Base-by-base conservation (phyloP, 23 tunicate genomes). In the Corella eumyota region DNA sequence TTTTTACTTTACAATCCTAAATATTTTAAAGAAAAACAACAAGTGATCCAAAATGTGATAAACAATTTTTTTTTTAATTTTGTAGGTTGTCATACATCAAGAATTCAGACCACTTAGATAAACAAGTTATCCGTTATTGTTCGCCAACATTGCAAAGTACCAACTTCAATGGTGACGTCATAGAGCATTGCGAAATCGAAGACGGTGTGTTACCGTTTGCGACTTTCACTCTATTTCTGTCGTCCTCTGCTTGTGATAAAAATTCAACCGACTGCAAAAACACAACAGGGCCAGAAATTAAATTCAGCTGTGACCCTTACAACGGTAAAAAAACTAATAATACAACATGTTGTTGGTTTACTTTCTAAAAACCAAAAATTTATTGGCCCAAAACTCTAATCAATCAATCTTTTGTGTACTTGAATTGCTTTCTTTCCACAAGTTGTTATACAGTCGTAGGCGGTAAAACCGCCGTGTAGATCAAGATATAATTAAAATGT, bases 101-200 rank as follows among this genome's bases (percentile, higher is more conserved):
- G 22, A 6, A 51, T 19, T 51, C 57, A 6, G 57, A 51, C 57
- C 57, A 25, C 6, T n/a, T 51, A 6, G 11, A 25, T 6, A 6
- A n/a, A 25, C 20, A 51, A 51, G 22, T 6, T 7, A n/a, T 51
- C 22, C 57, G 23, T 19, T n/a, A 51, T 19, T 51, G 57, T 19
- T 25, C 20, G 57, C 57, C 57, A 51, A 51, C 57, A 19, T 27
- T 7, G 20, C 11, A 27, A 27, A 51, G 27, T n/a, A 27, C 23
- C 23, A 51, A 51, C 57, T 51, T 27, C 57, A 51, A 51, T 51
- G 57, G 57, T 51, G 57, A 51, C 57, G 22, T 51, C 57, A 51
- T 51, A 51, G 57, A 51, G 57, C 57, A 51, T 51, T 51, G 57
- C 23, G 57, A 51, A 19, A 51, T 51, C 22, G 23, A 6, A 7